These are phyloP conservation scores for Crambe crambe DNA, from an alignment of 37 sponge, comb jelly and placozoan genomes.

Conservation along the genomic window DNA sequence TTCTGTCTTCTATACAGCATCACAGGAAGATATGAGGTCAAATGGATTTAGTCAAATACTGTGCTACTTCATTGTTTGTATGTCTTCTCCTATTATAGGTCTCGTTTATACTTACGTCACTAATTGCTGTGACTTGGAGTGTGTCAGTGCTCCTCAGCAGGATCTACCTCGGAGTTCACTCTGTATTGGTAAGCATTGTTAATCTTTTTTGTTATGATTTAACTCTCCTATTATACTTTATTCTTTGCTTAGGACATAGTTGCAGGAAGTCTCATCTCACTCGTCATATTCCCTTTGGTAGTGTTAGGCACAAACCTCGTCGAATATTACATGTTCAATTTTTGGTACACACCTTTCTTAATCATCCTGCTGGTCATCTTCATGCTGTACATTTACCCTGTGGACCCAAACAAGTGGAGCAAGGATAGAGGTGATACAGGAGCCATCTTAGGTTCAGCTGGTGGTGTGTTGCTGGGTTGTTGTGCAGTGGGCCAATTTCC, in stretches of 20 bases:
- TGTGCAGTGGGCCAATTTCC: conserved; percentile 40
- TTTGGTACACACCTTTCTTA: conserved; percentile 12
- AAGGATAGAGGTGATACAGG: conserved; percentile 91
- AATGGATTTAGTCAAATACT: too few relatives aligned
- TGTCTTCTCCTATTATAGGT: conserved; percentile 8
- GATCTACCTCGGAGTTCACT: conserved; percentile 91
- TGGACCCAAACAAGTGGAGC: conserved; percentile 71
- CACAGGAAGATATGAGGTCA: conserved; percentile 73
- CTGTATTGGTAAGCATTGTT: conserved; percentile 60
- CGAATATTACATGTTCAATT: conserved; percentile 58
- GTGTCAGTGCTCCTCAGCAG: conserved; percentile 80
- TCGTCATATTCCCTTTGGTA: conserved; percentile 51
- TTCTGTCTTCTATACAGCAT: conserved; percentile 58
- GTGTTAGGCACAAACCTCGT: conserved; percentile 30
- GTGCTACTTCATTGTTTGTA: too few relatives aligned
- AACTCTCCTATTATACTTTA: too few relatives aligned
- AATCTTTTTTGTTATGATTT: neutral
- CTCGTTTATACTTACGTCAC: too few relatives aligned
- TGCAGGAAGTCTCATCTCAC: conserved; percentile 67
- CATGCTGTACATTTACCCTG: conserved; percentile 83
- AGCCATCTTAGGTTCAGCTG: conserved; percentile 68
- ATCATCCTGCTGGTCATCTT: conserved; percentile 35
- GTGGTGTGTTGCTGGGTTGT: conserved; percentile 51
- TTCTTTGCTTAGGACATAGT: conserved; percentile 60
- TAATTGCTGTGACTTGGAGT: conserved; percentile 64